Base-by-base conservation (phyloP, 2,113 vertebrate species). In the Orientallactaga bullata region DNA sequence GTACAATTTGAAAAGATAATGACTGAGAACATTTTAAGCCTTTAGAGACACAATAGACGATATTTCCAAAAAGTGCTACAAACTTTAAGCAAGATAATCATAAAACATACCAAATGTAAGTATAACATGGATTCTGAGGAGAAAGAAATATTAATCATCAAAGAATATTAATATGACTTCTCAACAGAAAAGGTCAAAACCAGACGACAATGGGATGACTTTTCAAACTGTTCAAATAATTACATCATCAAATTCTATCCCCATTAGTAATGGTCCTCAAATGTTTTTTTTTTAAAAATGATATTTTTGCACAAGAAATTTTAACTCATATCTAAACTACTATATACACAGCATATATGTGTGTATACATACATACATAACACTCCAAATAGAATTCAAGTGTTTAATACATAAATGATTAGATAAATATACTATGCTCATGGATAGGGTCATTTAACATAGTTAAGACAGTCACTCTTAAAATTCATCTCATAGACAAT, bases 401-500 rank as follows among this genome's bases (percentile, higher is more conserved):
- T 66, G 66, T 15, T 60, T 51, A 81, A 79, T 60, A 20, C 20
- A 11, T 87, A 91, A 91, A 51, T 85, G 77, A 80, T 7, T 89
- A 85, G n/a, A 79, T 7, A 89, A 93, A 47, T 63, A 73, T 23
- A 63, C 4, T 39, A 89, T 71, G 24, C 86, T 89, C 24, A 60
- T 82, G 37, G 37, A 83, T 58, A 77, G 12, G 5, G 55, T n/a
- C 30, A 58, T 8, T 47, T 86, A 79, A 51, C 32, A 69, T 42
- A 65, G 8, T 84, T 89, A 74, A 91, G 28, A 72, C 28, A 82
- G 35, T 42, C 68, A 8, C 60, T 69, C 73, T 91, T 72, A 71
- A 94, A 93, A 35, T 65, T 71, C 37, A 87, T 65, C 61, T 93
- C 63, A 76, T 30, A 77, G 23, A 61, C 13, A 68, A 77, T 51